Evolutionary conservation across 1,140 invertebrate genomes (phyloP), one percentile per base, ranked within the genome.

Genomic region (Hermatobates lingyangjiaoensis): DNA sequence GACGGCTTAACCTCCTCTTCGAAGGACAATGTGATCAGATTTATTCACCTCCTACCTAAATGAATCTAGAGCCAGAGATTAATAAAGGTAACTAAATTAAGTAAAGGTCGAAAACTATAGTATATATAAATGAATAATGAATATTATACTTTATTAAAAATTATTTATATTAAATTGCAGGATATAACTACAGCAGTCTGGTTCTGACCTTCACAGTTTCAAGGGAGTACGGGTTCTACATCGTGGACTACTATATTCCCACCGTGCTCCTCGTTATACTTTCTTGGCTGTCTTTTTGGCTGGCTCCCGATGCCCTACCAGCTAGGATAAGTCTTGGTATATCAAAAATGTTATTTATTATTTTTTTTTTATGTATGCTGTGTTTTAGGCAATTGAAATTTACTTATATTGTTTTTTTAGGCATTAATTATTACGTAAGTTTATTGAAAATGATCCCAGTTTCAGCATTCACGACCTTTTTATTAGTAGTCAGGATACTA

Each of bases 261-360:
- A 87, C 85, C 1, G 85, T 88, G 67, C 74, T 90, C 54, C 78
- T 91, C 52, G 87, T 90, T 4, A 77, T 77, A 7, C 81, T 87
- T 51, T 89, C 87, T 0, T 91, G 87, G 86, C 84, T 90, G 14
- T 84, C 86, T 0, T 90, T 90, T 60, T 90, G 86, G 86, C 65
- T 90, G 44, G 84, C 87, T 59, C 79, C 84, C 20, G 85, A 88
- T 59, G 83, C 85, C 7, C 75, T 83, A 7, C 81, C 87, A 1
- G 80, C 83, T 10, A 71, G 83, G 58, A 81, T 83, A 28, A 79
- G 80, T 21, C 66, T 87, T 56, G 83, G 81, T 81, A 68, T 56
- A 47, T 55, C n/a, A n/a, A n/a, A n/a, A n/a, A n/a, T n/a, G n/a
- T n/a, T 23, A 3, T 25, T 30, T 18, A 23, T 4, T 26, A 30